Evolutionary conservation across 92 coral and sea anemone species (phyloP).

Genomic region (Epizoanthus rinbou): DNA sequence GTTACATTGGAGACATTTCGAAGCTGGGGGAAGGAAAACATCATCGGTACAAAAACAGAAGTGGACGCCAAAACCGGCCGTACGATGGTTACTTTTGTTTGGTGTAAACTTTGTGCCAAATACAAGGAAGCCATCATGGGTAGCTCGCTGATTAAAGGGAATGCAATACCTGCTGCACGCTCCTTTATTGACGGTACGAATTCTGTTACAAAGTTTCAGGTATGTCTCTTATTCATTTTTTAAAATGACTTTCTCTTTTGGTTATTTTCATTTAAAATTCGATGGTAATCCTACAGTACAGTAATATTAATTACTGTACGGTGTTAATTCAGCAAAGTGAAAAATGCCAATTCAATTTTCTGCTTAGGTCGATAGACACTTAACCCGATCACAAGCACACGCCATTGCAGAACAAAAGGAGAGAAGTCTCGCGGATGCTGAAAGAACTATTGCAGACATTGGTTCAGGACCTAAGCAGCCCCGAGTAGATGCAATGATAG

Average conservation of each 20-base stretch:
- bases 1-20: not conserved
- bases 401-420: not conserved
- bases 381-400: not conserved
- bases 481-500: too few species aligned
- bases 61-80: not conserved
- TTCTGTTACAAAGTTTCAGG: too few species aligned
- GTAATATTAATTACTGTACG: too few species aligned
- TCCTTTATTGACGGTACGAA: not conserved
- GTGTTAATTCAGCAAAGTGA: too few species aligned
- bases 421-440: not conserved
- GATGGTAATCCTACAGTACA: too few species aligned
- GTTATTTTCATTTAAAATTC: too few species aligned
- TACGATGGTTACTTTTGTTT: slow-evolving; percentile 8
- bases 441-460: not conserved
- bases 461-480: not conserved
- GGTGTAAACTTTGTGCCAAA: not conserved
- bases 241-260: too few species aligned
- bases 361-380: not conserved
- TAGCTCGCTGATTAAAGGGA: not conserved
- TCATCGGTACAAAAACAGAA: not conserved
- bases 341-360: not conserved
- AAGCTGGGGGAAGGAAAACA: slow-evolving; percentile 25
- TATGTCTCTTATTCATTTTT: too few species aligned
- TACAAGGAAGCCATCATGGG: not conserved
- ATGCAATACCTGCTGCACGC: not conserved